Conservation (phyloP, 2,888 invertebrate species). For the Muscina levida region DNA sequence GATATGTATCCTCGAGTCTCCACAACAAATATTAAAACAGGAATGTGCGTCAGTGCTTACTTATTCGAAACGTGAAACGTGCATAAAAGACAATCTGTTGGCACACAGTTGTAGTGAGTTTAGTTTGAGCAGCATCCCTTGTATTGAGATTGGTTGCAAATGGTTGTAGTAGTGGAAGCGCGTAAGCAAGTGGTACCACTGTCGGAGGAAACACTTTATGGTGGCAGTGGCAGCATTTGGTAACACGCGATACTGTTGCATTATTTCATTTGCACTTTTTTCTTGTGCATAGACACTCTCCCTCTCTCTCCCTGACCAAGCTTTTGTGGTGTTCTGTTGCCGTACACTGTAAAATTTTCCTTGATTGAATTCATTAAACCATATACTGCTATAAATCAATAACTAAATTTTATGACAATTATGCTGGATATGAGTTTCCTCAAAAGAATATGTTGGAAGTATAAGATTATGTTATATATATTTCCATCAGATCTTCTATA, state of each 20-base stretch:
- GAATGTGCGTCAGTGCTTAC: slow-evolving; percentile 21
- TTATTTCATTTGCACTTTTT: slow-evolving; percentile 58
- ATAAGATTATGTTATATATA: too few species aligned
- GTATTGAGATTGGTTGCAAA: background rate
- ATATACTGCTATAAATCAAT: too few species aligned
- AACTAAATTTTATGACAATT: too few species aligned
- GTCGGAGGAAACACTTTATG: slow-evolving; percentile 18
- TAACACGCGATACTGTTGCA: slow-evolving; percentile 63
- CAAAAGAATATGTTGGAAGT: too few species aligned
- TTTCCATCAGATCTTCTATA: too few species aligned
- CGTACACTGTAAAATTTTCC: slow-evolving; percentile 19
- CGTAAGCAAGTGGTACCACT: slow-evolving; percentile 3
- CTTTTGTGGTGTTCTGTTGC: slow-evolving; percentile 8
- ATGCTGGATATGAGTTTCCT: too few species aligned
- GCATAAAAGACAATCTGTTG: slow-evolving; percentile 10
- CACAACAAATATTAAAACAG: slow-evolving; percentile 22
- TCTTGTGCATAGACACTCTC: slow-evolving; percentile 27
- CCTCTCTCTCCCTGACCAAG: slow-evolving; percentile 15
- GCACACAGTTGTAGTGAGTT: background rate
- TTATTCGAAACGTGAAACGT: slow-evolving; percentile 52
- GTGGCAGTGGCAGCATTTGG: slow-evolving; percentile 57
- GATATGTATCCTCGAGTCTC: too few species aligned
- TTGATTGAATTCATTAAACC: too few species aligned
- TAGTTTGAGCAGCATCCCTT: slow-evolving; percentile 11
- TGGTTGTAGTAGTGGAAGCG: slow-evolving; percentile 14